phyloP scores from a whole-genome alignment of 2,797 vertebrate species.

The Ceyx erithaca region DNA sequence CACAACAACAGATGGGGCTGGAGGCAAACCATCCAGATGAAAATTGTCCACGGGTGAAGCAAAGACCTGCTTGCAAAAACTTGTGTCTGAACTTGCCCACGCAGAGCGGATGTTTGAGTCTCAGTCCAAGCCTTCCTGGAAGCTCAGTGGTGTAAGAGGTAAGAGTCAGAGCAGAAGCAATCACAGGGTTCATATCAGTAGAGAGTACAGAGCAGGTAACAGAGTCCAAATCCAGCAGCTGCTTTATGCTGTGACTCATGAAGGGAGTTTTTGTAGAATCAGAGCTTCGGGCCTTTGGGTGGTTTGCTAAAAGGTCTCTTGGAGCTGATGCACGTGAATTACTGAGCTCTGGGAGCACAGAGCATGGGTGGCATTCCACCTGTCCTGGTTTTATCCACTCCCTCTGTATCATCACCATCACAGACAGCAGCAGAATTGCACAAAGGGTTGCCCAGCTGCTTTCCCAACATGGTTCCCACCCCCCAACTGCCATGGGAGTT shows the following conservation, averaged over 20 bases:
- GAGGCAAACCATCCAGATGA: slow-evolving; percentile 1
- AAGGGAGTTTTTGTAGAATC: neutral
- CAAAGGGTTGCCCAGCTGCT: neutral
- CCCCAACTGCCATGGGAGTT: neutral
- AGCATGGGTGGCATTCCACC: neutral
- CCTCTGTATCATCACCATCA: neutral
- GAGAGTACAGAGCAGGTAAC: neutral
- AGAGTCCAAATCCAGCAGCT: neutral
- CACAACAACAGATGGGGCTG: slow-evolving; percentile 4
- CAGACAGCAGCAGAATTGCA: neutral
- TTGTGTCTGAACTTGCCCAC: slow-evolving; percentile 26
- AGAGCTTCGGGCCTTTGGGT: neutral
- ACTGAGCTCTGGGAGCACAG: neutral
- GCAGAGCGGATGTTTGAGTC: neutral
- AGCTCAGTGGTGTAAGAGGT: slow-evolving; percentile 1
- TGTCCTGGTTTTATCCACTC: neutral
- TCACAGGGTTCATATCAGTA: slow-evolving; percentile 4
- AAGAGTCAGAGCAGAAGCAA: slow-evolving; percentile 7
- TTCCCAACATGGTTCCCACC: neutral
- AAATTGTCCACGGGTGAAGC: slow-evolving; percentile 16
- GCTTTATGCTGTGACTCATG: neutral
- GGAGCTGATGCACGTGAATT: neutral
- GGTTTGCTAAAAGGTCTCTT: neutral
- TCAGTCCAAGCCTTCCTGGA: neutral
- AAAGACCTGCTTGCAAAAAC: slow-evolving; percentile 27